Conservation (phyloP, 2,113 vertebrate genomes). For the Vulpes vulpes region DNA sequence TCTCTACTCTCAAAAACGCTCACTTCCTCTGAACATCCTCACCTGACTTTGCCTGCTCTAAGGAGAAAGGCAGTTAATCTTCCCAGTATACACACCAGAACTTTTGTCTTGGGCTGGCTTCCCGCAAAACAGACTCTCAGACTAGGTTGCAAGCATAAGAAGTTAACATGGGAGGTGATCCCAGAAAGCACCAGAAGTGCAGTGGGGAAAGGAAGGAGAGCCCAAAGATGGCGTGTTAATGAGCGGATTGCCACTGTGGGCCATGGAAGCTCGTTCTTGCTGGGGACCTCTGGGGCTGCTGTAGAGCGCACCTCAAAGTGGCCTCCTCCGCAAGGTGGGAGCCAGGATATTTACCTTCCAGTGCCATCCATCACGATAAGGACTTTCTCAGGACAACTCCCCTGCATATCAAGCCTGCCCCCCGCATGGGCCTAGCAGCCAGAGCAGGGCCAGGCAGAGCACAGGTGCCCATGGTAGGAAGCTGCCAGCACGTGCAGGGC, state of each 20-base stretch:
- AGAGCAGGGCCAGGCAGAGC: not conserved
- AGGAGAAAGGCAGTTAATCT: not conserved
- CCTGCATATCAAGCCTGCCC: not conserved
- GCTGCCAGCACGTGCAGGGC: accelerated
- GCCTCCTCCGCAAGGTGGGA: accelerated
- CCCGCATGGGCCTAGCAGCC: accelerated
- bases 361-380: not conserved
- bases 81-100: not conserved
- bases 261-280: not conserved
- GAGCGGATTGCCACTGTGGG: not conserved
- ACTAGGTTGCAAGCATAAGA: not conserved
- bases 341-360: not conserved
- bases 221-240: not conserved
- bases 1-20: not conserved
- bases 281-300: not conserved
- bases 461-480: accelerated
- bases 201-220: not conserved
- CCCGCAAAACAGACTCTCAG: not conserved
- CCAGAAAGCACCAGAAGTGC: not conserved
- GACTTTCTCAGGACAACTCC: not conserved
- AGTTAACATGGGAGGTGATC: not conserved
- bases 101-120: not conserved
- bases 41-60: too few relatives aligned
- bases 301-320: not conserved
- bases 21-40: not conserved